Percentiles rank a stretch among this genome's conserved stretches.
These are phyloP conservation scores for Hydroisotoma schaefferi DNA, from an alignment of 2,888 invertebrate species.

Conservation along the genomic window DNA sequence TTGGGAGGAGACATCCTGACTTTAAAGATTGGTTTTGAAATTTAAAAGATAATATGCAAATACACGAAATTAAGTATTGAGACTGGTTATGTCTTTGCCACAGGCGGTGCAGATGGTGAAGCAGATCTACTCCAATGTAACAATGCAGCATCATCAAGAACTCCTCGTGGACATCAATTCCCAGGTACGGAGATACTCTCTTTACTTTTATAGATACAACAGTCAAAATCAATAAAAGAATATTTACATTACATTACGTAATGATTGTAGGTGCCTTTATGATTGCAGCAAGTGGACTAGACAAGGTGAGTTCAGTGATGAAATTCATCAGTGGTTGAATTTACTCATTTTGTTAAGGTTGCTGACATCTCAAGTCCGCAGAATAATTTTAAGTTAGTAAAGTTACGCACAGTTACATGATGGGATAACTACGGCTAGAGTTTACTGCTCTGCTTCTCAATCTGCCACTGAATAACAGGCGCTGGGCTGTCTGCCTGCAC, in stretches of 20 bases:
- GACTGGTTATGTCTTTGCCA: constrained; percentile 18
- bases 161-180: constrained; percentile 58
- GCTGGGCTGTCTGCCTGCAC: constrained; percentile 2
- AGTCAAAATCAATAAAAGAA: no score
- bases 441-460: not conserved
- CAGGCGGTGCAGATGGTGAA: constrained; percentile 70
- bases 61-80: constrained; percentile 1
- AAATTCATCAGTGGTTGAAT: not conserved
- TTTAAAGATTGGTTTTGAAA: not conserved
- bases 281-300: constrained; percentile 74
- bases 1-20: no score
- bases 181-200: constrained; percentile 57
- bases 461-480: not conserved
- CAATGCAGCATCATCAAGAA: constrained; percentile 64
- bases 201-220: not conserved
- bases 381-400: constrained; percentile 1
- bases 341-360: constrained; percentile 3
- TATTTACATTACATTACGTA: no score
- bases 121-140: constrained; percentile 78
- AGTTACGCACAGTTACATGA: constrained; percentile 3
- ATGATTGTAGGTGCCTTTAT: constrained; percentile 68
- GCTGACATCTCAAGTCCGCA: constrained; percentile 1
- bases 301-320: constrained; percentile 59
- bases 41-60: constrained; percentile 1
- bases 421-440: not conserved